Base-by-base conservation (phyloP, 2,113 vertebrate genomes). In the Hipposideros armiger region DNA sequence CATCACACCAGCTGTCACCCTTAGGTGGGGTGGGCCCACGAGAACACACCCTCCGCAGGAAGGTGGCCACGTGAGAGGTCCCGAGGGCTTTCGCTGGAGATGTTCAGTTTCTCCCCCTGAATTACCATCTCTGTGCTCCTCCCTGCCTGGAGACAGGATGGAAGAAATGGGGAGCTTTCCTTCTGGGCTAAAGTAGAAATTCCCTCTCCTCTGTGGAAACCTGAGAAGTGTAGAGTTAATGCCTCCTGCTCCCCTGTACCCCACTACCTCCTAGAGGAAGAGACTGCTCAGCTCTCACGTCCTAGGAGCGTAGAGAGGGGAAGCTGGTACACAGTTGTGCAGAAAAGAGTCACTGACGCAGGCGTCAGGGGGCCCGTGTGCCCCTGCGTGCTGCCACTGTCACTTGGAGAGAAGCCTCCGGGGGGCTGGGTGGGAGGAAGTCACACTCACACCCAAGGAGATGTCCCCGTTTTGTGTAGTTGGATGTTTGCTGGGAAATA, bases 341-440 rank as follows among this genome's bases (percentile, higher is more conserved):
- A 22, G 62, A 14, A 66, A 19, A 24, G 1, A 19, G 84, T 20
- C 19, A 3, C 7, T 4, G 8, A 11, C 0, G 1, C 36, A 4
- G 56, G 14, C 2, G 14, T 30, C 11, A 2, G 45, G 74, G 32
- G 14, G 45, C 7, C 70, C 40, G 2, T 32, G 26, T 62, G 4
- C 47, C 91, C 70, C 30, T 0, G 5, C 4, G 5, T 11, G 40
- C 20, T 10, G 45, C 28, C 50, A 4, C 42, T 16, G n/a, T 47
- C 54, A 14, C 50, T 20, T 11, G 11, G 42, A 11, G 20, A 45
- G 70, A 9, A 3, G n/a, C 11, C 20, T 0, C 70, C 42, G 52
- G 69, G 67, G 40, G 42, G 8, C 22, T 8, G 69, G 30, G 0
- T 10, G 26, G 60, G 22, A 74, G 62, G 42, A 22, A 17, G 32